Percentiles rank a stretch among this genome's conserved stretches.
These are phyloP conservation scores for Leptopilina boulardi DNA, from an alignment of 1,140 invertebrate genomes.

Conservation along the genomic window DNA sequence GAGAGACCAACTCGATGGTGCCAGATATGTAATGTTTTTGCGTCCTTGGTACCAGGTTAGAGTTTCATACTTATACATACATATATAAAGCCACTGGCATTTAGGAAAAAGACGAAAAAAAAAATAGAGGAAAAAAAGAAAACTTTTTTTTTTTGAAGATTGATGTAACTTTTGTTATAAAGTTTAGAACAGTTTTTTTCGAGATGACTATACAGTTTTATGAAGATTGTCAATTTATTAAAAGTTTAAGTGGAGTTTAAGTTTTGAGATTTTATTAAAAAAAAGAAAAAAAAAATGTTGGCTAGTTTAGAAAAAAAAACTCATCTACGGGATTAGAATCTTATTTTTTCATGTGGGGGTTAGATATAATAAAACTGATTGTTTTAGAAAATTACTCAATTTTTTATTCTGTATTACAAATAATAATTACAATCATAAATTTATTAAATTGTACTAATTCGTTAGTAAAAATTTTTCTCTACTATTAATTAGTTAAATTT, in stretches of 20 bases:
- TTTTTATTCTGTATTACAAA: too few relatives aligned
- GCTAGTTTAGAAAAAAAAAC: not conserved
- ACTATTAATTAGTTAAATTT: too few relatives aligned
- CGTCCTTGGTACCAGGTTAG: slow-evolving; percentile 10
- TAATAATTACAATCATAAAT: too few relatives aligned
- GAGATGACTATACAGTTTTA: not conserved
- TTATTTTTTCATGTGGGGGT: not conserved
- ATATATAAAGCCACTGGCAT: not conserved
- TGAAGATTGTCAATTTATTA: not conserved
- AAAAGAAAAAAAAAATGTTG: too few relatives aligned
- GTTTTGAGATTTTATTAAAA: not conserved
- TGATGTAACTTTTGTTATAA: slow-evolving; percentile 17
- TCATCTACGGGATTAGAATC: not conserved
- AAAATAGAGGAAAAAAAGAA: slow-evolving; percentile 1
- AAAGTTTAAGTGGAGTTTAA: not conserved
- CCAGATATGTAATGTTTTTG: slow-evolving; percentile 48
- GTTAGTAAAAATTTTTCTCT: too few relatives aligned
- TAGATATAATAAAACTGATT: too few relatives aligned
- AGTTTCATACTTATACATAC: not conserved
- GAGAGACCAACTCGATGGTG: slow-evolving; percentile 54
- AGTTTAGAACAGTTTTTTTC: slow-evolving; percentile 11
- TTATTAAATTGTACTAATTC: too few relatives aligned
- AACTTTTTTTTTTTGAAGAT: not conserved
- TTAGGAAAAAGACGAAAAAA: not conserved
- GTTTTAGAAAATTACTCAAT: too few relatives aligned